Evolutionary conservation across 2,113 vertebrate genomes (phyloP).

Genomic region (Rhagologus leucostigma): DNA sequence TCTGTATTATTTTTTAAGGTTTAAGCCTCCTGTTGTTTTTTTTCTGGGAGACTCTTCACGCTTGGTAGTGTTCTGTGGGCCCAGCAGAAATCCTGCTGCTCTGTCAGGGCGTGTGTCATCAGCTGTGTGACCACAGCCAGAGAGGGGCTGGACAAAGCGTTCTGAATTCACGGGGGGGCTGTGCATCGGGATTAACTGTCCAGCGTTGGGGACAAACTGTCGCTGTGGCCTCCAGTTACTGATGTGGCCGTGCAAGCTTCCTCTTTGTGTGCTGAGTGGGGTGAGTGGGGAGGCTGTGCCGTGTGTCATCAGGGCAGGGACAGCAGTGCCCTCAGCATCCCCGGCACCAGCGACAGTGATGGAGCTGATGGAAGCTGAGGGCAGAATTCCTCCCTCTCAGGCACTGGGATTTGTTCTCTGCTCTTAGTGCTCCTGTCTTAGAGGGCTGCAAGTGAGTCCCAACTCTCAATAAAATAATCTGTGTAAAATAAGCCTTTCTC

Average conservation of each 20-base stretch:
- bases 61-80: not conserved
- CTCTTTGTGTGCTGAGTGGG: not conserved
- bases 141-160: not conserved
- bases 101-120: rapidly evolving
- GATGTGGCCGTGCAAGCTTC: not conserved
- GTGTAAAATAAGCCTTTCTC: not conserved
- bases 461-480: not conserved
- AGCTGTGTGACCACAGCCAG: not conserved
- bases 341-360: rapidly evolving
- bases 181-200: not conserved
- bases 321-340: not conserved
- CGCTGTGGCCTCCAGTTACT: not conserved
- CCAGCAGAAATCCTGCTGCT: not conserved
- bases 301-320: not conserved
- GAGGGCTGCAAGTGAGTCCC: not conserved
- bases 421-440: not conserved
- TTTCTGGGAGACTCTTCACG: not conserved
- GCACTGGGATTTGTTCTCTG: not conserved
- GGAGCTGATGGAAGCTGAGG: not conserved
- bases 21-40: not conserved
- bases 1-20: not conserved
- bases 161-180: not conserved
- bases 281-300: not conserved
- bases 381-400: not conserved
- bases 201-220: not conserved